Evolutionary conservation across 2,797 vertebrate species (phyloP).

Genomic region (Megalops cyprinoides): DNA sequence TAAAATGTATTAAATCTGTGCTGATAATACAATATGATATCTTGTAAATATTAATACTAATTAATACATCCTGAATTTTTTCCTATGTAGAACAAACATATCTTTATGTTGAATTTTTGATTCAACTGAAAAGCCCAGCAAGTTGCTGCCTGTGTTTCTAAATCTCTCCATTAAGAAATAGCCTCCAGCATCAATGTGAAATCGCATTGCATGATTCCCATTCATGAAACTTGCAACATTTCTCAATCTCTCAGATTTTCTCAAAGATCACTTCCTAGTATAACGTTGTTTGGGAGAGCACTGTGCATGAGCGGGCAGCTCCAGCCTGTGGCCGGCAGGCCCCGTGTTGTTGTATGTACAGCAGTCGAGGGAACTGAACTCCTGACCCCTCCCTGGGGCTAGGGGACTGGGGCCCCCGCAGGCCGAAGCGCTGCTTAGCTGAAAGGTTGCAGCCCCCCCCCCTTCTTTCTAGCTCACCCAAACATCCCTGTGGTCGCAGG

Average conservation of each 20-base stretch:
- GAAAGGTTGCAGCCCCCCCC: conserved; percentile 64
- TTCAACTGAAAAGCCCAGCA: too few relatives aligned
- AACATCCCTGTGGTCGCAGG: background rate
- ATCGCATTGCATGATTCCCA: background rate
- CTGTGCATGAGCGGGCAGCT: conserved; percentile 20
- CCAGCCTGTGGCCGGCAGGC: conserved; percentile 40
- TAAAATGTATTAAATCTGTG: too few relatives aligned
- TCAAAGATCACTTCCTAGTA: background rate
- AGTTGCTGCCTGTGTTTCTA: too few relatives aligned
- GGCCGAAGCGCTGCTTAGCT: too few relatives aligned
- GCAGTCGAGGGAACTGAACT: conserved; percentile 74
- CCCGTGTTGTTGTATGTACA: conserved; percentile 67
- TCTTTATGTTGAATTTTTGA: too few relatives aligned
- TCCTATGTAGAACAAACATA: too few relatives aligned
- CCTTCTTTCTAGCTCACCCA: conserved; percentile 44
- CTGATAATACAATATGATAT: too few relatives aligned
- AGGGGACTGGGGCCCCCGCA: conserved; percentile 56
- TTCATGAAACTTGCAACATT: background rate
- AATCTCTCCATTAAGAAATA: too few relatives aligned
- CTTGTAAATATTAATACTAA: too few relatives aligned
- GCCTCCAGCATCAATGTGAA: background rate
- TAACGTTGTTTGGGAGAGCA: background rate
- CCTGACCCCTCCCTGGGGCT: conserved; percentile 71
- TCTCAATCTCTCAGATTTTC: background rate
- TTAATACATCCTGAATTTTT: too few relatives aligned